Evolutionary conservation across 2,797 vertebrate species (phyloP).

Genomic region (Crocodylus rhombifer): DNA sequence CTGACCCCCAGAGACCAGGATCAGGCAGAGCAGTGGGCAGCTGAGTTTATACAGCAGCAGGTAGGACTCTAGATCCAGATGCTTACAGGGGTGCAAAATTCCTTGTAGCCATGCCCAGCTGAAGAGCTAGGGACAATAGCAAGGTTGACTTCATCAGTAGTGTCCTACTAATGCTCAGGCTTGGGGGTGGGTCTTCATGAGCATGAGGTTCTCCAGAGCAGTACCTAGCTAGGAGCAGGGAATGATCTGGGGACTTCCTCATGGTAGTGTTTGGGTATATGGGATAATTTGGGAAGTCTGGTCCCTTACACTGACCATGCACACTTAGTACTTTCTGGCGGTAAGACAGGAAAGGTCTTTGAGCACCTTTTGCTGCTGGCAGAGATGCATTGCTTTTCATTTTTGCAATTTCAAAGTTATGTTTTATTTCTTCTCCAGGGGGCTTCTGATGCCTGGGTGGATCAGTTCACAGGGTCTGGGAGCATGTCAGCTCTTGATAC

Average conservation of each 20-base stretch:
- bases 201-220: constrained; percentile 13
- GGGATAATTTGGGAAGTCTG: neutral
- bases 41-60: constrained; percentile 97
- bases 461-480: constrained; percentile 88
- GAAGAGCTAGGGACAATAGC: constrained; percentile 48
- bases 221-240: constrained; percentile 36
- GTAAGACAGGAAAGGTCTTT: neutral
- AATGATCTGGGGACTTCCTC: neutral
- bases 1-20: constrained; percentile 90
- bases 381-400: neutral
- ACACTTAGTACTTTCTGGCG: constrained; percentile 11
- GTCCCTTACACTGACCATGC: constrained; percentile 1
- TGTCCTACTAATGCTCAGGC: neutral
- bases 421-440: constrained; percentile 82
- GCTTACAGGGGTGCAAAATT: constrained; percentile 56
- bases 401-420: constrained; percentile 17
- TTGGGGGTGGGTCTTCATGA: constrained; percentile 4
- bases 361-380: constrained; percentile 2
- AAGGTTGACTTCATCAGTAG: neutral
- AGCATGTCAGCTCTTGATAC: constrained; percentile 81
- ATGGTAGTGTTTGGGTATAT: constrained; percentile 11
- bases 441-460: constrained; percentile 94
- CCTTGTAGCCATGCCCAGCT: constrained; percentile 68
- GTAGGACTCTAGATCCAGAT: constrained; percentile 82
- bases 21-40: constrained; percentile 98